Base-by-base conservation (phyloP, 2,888 invertebrate genomes). In the Xanthia icteritia region DNA sequence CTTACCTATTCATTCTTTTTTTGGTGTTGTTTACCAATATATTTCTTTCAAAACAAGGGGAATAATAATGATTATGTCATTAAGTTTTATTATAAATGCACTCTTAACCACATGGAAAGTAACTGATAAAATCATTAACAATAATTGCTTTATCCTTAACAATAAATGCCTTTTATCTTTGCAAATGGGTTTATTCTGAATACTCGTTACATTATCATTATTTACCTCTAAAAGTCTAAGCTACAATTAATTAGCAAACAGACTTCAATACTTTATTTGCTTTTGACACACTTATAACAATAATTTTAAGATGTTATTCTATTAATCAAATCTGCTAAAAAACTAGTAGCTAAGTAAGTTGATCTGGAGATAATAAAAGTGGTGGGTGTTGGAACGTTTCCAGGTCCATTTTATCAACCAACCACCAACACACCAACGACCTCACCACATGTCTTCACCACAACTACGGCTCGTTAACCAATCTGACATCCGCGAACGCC, bases 351-450 rank as follows among this genome's bases (percentile, higher is more conserved):
- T 86, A 86, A 85, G 79, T 86, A 87, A 87, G 79, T 88, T 92
- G 90, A 92, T 90, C 92, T 91, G 92, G 89, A 94, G 93, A 92
- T 92, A 95, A 91, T 96, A 96, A 97, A 96, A 90, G 96, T 96
- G 96, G 96, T 96, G 97, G 97, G 96, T 97, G 97, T 97, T 97
- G 97, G 97, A 96, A 96, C 97, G 96, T 96, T 97, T 97, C 89
- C 97, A 97, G 97, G 97, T 97, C 96, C 96, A 96, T 96, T 96
- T 94, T 96, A 95, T 96, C 96, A 96, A 96, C 95, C 94, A 96
- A 96, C 96, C 95, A 96, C 96, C 96, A 96, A 96, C 96, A 96
- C 96, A 96, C 96, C 96, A 95, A 94, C 94, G 94, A 95, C 92
- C 95, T 96, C 96, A 96, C 96, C 95, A 96, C 96, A 96, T 95